phyloP scores from a whole-genome alignment of 2,888 invertebrate genomes.

The Malthinus seriepunctatus region DNA sequence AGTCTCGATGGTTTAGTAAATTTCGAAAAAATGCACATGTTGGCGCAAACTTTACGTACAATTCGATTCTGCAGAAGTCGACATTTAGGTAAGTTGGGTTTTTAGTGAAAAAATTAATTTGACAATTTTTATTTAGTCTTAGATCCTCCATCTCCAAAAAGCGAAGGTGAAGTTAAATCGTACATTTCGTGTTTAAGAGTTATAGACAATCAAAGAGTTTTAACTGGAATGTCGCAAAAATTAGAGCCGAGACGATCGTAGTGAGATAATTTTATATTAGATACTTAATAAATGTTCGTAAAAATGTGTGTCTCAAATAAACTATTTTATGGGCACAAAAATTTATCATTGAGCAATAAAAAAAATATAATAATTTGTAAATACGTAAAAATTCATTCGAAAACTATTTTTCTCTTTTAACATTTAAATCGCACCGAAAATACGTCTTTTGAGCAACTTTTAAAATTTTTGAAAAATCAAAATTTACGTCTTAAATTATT shows the following conservation, averaged over 20 bases:
- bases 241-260: slow-evolving; percentile 68
- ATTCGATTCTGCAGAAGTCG: slow-evolving; percentile 75
- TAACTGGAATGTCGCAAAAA: slow-evolving; percentile 79
- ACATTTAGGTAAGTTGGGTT: slow-evolving; percentile 61
- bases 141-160: slow-evolving; percentile 72
- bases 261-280: slow-evolving; percentile 26
- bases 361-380: too few relatives aligned
- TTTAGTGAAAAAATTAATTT: neutral
- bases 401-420: too few relatives aligned
- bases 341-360: slow-evolving; percentile 1
- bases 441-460: too few relatives aligned
- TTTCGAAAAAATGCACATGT: slow-evolving; percentile 90
- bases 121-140: slow-evolving; percentile 57
- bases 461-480: too few relatives aligned
- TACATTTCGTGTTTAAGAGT: slow-evolving; percentile 75
- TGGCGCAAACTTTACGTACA: slow-evolving; percentile 79
- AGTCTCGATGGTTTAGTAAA: slow-evolving; percentile 78
- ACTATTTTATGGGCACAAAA: slow-evolving; percentile 2
- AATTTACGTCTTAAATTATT: too few relatives aligned
- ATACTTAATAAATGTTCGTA: slow-evolving; percentile 1
- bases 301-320: slow-evolving; percentile 2
- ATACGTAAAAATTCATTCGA: too few relatives aligned
- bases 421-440: too few relatives aligned
- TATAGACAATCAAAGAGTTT: slow-evolving; percentile 77
- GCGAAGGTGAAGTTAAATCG: slow-evolving; percentile 68